Conservation (phyloP, 2,113 vertebrate genomes). For the Mohoua ochrocephala region DNA sequence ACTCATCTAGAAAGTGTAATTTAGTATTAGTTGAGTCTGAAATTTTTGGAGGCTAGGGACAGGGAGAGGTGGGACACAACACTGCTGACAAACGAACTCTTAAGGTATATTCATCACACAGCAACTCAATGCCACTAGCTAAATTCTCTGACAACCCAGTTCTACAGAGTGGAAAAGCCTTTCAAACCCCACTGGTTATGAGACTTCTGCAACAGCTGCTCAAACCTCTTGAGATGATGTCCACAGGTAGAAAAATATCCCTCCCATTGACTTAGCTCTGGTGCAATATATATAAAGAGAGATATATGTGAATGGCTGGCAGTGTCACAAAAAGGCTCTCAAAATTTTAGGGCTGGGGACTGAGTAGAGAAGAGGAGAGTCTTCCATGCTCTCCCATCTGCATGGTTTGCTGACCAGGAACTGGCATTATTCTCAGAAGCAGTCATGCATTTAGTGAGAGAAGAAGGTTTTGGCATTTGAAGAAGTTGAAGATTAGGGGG, state of each 20-base stretch:
- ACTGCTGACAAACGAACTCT: neutral
- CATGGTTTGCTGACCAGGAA: neutral
- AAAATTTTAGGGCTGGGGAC: neutral
- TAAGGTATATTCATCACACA: conserved; percentile 13
- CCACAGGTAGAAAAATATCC: neutral
- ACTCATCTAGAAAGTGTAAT: neutral
- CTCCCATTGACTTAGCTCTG: neutral
- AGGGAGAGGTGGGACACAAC: neutral
- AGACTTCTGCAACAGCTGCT: neutral
- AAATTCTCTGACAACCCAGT: neutral
- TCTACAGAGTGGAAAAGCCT: neutral
- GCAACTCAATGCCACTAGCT: neutral
- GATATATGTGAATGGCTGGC: neutral
- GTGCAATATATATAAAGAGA: neutral
- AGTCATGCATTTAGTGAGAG: neutral
- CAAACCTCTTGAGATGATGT: neutral
- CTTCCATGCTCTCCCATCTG: neutral
- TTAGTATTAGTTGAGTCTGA: neutral
- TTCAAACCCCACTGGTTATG: neutral
- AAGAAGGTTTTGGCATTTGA: neutral
- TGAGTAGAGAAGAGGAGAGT: neutral
- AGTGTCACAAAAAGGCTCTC: neutral
- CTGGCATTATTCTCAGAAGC: neutral
- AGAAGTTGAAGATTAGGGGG: neutral
- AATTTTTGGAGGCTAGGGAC: neutral